phyloP scores from a whole-genome alignment of 1,140 invertebrate genomes.

The Pogonomyrmex barbatus region DNA sequence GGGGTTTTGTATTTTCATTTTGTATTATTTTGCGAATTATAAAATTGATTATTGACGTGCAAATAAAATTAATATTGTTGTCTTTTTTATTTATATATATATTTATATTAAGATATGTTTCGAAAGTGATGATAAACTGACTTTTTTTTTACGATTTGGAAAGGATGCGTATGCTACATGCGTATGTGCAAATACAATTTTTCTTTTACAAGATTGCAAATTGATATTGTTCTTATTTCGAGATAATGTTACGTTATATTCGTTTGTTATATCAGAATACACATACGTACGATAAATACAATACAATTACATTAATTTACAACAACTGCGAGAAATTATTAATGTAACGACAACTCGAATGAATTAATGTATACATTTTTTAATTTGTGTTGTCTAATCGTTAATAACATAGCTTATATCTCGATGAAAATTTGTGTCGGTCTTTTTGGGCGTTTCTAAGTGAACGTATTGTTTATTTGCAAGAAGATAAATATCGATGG shows the following conservation, averaged over 20 bases:
- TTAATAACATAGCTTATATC: background rate
- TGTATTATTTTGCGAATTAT: conserved; percentile 1
- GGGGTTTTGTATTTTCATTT: conserved; percentile 13
- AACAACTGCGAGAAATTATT: background rate
- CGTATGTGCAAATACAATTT: background rate
- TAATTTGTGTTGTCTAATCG: background rate
- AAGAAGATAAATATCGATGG: background rate
- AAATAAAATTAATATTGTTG: background rate
- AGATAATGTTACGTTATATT: conserved; percentile 10
- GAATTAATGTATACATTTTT: background rate
- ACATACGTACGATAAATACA: background rate
- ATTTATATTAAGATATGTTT: background rate
- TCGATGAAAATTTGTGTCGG: background rate
- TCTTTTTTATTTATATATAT: conserved; percentile 14
- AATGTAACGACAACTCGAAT: conserved; percentile 1
- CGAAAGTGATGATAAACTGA: background rate
- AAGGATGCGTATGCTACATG: background rate
- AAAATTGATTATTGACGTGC: conserved; percentile 18
- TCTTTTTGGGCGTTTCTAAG: background rate
- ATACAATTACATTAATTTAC: conserved; percentile 1
- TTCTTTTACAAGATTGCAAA: background rate
- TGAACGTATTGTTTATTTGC: background rate
- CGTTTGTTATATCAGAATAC: background rate
- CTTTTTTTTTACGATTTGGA: background rate
- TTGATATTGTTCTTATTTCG: background rate